Evolutionary conservation across 2,888 invertebrate species (phyloP).

Genomic region (Odiellus spinosus): DNA sequence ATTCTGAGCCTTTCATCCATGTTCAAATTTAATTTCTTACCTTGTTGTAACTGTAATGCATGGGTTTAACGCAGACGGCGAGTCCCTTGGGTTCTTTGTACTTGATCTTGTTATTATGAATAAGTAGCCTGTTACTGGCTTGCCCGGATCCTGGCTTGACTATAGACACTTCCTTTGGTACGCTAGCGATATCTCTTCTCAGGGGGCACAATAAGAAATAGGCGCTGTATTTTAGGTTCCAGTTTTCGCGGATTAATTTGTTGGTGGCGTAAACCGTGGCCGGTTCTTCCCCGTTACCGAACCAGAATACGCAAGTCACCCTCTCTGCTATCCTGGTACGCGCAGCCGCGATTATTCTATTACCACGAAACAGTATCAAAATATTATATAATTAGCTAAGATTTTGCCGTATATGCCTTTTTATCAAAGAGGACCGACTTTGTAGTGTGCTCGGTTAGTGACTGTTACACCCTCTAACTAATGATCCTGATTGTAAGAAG

Average conservation of each 20-base stretch:
- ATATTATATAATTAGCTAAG: too few relatives aligned
- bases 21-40: too few relatives aligned
- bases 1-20: too few relatives aligned
- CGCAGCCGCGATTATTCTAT: slow-evolving; percentile 72
- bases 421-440: too few relatives aligned
- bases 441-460: too few relatives aligned
- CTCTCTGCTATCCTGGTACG: slow-evolving; percentile 67
- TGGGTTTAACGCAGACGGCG: slow-evolving; percentile 71
- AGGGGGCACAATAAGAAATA: slow-evolving; percentile 65
- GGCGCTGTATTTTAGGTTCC: slow-evolving; percentile 73
- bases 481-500: too few relatives aligned
- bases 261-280: slow-evolving; percentile 22
- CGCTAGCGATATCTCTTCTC: slow-evolving; percentile 15
- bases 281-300: slow-evolving; percentile 36
- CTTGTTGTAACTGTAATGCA: slow-evolving; percentile 73
- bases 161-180: slow-evolving; percentile 52
- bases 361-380: too few relatives aligned
- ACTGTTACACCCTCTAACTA: too few relatives aligned
- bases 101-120: slow-evolving; percentile 41
- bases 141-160: slow-evolving; percentile 32
- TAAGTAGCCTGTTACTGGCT: slow-evolving; percentile 46
- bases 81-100: slow-evolving; percentile 20
- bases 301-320: slow-evolving; percentile 39
- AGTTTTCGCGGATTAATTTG: slow-evolving; percentile 71
- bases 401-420: too few relatives aligned